phyloP scores from a whole-genome alignment of 35 echinoderm and acorn worm genomes.

The Strongylocentrotus purpuratus region DNA sequence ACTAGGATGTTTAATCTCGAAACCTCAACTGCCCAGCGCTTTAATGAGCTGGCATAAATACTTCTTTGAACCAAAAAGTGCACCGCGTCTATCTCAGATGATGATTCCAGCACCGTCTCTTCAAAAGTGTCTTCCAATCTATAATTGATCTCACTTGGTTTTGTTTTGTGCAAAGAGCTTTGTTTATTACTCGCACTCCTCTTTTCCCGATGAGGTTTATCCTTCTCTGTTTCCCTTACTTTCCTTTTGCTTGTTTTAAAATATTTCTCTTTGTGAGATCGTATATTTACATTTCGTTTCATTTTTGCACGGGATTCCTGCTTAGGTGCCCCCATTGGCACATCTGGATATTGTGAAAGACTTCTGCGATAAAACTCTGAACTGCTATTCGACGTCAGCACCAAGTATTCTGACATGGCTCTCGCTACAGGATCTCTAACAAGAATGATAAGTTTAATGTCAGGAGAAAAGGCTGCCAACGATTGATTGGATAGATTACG shows the following conservation, averaged over 20 bases:
- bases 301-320: background rate
- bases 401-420: slow-evolving; percentile 23
- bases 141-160: background rate
- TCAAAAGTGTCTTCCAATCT: background rate
- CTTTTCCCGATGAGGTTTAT: background rate
- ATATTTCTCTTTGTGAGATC: background rate
- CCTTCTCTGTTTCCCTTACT: background rate
- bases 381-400: background rate
- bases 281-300: background rate
- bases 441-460: background rate
- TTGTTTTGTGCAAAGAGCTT: background rate
- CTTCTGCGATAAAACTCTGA: background rate
- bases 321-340: background rate
- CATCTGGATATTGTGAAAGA: background rate
- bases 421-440: slow-evolving; percentile 7
- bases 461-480: background rate
- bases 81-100: background rate
- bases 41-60: background rate
- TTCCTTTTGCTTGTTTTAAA: background rate
- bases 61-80: slow-evolving; percentile 2
- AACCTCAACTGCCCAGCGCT: background rate
- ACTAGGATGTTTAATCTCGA: background rate
- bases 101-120: background rate
- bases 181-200: background rate
- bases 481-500: background rate